Evolutionary conservation across 2,888 invertebrate species (phyloP).

Genomic region (Acanthoscelides obtectus): DNA sequence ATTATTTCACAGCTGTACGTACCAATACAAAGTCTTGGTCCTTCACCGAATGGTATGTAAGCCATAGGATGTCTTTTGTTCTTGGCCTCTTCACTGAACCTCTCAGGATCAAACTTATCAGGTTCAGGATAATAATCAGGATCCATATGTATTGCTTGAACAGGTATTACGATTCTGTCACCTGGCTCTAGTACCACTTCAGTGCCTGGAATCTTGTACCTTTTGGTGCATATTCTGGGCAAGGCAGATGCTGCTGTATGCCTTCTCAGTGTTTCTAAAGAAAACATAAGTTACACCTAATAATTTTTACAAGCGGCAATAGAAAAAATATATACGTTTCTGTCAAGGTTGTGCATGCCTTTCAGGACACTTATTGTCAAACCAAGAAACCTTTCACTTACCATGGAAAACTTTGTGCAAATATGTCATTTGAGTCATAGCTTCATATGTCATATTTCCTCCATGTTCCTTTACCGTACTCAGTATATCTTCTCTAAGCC

Average conservation of each 20-base stretch:
- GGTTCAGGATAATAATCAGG: constrained; percentile 50
- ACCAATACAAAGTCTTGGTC: constrained; percentile 55
- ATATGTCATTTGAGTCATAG: constrained; percentile 32
- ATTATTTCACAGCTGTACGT: not conserved
- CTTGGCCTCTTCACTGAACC: constrained; percentile 53
- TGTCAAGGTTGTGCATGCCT: no score
- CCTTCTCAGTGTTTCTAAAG: constrained; percentile 15
- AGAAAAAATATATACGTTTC: no score
- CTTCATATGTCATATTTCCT: constrained; percentile 27
- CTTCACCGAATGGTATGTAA: constrained; percentile 52
- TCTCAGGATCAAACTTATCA: constrained; percentile 56
- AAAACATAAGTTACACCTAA: constrained; percentile 4
- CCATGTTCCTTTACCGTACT: constrained; percentile 21
- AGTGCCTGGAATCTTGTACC: constrained; percentile 24
- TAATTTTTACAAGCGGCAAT: no score
- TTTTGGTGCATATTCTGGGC: constrained; percentile 22
- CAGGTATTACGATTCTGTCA: constrained; percentile 21
- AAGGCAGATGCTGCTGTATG: constrained; percentile 23
- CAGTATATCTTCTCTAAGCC: constrained; percentile 24
- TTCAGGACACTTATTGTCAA: no score
- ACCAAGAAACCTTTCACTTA: constrained; percentile 23
- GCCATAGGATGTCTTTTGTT: constrained; percentile 47
- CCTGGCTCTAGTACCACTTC: constrained; percentile 15
- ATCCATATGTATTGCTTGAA: constrained; percentile 26
- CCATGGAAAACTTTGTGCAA: constrained; percentile 46